These are phyloP conservation scores for Okapia johnstoni DNA, from an alignment of 2,113 vertebrate genomes.

Conservation along the genomic window DNA sequence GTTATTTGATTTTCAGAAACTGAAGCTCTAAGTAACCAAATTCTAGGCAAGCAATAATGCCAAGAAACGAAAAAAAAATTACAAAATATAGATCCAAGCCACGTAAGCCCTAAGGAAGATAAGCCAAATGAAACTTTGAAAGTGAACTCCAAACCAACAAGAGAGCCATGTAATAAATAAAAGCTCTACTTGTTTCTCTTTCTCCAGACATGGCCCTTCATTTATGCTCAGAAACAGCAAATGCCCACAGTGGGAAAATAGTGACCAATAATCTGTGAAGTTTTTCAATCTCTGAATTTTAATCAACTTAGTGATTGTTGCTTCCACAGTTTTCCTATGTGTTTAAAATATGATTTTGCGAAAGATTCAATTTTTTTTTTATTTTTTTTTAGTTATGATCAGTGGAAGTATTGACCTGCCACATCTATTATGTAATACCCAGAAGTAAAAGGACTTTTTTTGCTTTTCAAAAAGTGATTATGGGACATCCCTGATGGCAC, in stretches of 20 bases:
- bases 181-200: neutral
- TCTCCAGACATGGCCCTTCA: neutral
- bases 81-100: no score
- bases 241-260: neutral
- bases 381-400: neutral
- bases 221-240: neutral
- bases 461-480: neutral
- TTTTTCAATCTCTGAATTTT: neutral
- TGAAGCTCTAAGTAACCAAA: no score
- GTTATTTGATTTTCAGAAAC: no score
- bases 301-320: neutral
- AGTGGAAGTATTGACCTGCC: neutral
- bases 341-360: neutral
- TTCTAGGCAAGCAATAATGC: no score
- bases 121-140: no score
- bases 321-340: neutral
- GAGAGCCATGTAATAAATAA: neutral
- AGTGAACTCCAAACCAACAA: no score
- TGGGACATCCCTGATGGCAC: no score
- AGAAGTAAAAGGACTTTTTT: neutral
- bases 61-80: no score
- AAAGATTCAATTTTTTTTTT: neutral
- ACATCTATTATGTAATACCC: neutral
- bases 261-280: neutral
- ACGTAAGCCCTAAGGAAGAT: no score